These are phyloP conservation scores for Sylvilagus floridanus DNA, from an alignment of 2,797 vertebrate genomes.

Conservation along the genomic window DNA sequence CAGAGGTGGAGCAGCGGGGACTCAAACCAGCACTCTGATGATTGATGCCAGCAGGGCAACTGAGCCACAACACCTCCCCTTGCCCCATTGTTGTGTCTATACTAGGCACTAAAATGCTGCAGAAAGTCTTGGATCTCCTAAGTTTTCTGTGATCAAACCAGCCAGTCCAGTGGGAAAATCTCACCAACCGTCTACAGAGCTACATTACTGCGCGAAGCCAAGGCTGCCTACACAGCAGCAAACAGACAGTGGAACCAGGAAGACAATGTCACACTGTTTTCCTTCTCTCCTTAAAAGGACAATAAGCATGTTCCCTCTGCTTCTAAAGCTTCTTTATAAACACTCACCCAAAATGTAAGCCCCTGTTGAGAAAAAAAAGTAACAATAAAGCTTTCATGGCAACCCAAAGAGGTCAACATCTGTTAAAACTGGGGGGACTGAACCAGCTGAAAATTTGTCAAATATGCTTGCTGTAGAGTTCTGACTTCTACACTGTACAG, in stretches of 20 bases:
- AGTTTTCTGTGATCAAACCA: background rate
- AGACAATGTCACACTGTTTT: background rate
- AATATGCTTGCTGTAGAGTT: background rate
- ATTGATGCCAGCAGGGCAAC: no score
- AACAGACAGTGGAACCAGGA: background rate
- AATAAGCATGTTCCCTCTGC: background rate
- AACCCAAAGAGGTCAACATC: background rate
- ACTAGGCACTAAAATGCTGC: background rate
- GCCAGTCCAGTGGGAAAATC: background rate
- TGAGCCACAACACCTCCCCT: no score
- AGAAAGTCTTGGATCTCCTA: background rate
- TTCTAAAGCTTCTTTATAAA: conserved; percentile 52
- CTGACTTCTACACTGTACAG: background rate
- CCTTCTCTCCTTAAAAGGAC: background rate
- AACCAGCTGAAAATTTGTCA: background rate
- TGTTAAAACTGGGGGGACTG: background rate
- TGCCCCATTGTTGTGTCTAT: background rate
- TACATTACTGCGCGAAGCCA: background rate
- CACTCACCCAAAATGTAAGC: conserved; percentile 1
- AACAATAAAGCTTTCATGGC: background rate
- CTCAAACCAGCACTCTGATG: no score
- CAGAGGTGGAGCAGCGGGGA: no score
- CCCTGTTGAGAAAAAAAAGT: background rate
- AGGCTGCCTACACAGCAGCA: background rate
- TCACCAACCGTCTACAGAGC: background rate